Base-by-base conservation (phyloP, 2,888 invertebrate species). In the Drosophila barbarae region DNA sequence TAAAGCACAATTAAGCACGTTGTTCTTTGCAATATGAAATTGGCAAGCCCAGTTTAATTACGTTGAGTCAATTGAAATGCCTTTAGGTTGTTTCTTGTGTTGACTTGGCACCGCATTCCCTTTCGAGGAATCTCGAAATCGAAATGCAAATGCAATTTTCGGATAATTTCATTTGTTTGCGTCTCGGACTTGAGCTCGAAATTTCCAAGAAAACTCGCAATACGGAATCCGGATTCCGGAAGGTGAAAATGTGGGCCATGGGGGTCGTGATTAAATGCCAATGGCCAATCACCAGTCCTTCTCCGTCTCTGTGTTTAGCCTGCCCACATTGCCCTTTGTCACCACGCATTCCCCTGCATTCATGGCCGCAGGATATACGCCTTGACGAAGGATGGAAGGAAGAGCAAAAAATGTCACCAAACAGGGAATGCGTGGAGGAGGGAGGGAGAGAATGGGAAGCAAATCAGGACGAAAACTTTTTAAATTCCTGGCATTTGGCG, bases 261-360 rank as follows among this genome's bases (percentile, higher is more conserved):
- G 41, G 47, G 53, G 34, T 69, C 68, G 69, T 76, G 81, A 84
- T 77, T 76, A 72, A 84, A 81, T 81, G 72, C 84, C 81, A 74
- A 64, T 68, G 69, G 72, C 77, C 84, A 81, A 84, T 84, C 81
- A 76, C 9, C 13, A 44, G 46, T 26, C 39, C 34, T 18, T 30
- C 23, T 39, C 39, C 28, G 23, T 30, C 23, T 39, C 50, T 21
- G 18, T 9, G 26, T 7, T 28, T 21, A 15, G 18, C 39, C 13
- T n/a, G 18, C 13, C 13, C 28, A 47, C 61, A 61, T 61, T 47
- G 30, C 36, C 36, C 39, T 34, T 28, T 15, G 47, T 39, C 39
- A 26, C 23, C 28, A 35, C 18, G n/a, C 30, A 41, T 61, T 35
- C 59, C 18, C 32, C 10, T 12, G 58, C 32, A 57, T 57, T 41